A percentile compares a stretch with the other conserved stretches of the same genome.
These are phyloP conservation scores for Sus scrofa DNA, from an alignment of 2,113 vertebrate species.

Conservation along the genomic window DNA sequence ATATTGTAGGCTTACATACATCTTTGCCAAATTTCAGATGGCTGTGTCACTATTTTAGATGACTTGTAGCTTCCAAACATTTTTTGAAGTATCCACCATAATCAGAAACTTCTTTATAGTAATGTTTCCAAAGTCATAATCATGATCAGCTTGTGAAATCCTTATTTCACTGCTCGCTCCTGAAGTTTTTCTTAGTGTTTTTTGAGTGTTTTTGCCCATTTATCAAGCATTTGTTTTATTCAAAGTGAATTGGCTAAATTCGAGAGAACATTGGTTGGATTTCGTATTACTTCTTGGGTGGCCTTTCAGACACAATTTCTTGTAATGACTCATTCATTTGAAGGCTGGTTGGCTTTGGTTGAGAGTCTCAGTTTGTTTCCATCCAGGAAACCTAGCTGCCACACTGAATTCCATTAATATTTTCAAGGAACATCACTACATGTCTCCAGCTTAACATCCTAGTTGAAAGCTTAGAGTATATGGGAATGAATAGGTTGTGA, in stretches of 20 bases:
- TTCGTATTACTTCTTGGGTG: constrained; percentile 57
- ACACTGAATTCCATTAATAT: constrained; percentile 37
- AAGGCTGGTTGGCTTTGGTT: constrained; percentile 35
- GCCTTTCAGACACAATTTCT: constrained; percentile 49
- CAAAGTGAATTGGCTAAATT: constrained; percentile 7
- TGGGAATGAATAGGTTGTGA: neutral
- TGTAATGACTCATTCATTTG: constrained; percentile 11
- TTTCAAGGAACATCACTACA: constrained; percentile 26
- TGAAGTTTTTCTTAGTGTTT: neutral
- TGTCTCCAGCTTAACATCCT: neutral
- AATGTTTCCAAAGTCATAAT: neutral
- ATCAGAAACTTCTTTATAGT: constrained; percentile 10
- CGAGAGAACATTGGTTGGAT: constrained; percentile 1
- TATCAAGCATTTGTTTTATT: constrained; percentile 41
- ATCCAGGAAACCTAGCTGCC: constrained; percentile 52
- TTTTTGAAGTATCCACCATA: neutral
- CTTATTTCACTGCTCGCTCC: neutral
- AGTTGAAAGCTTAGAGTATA: constrained; percentile 28
- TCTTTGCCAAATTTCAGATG: neutral
- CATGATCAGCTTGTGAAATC: constrained; percentile 1
- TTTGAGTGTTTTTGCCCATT: neutral
- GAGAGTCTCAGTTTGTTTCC: constrained; percentile 30
- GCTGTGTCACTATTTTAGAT: neutral
- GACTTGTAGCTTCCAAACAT: neutral
- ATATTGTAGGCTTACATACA: neutral